These are phyloP conservation scores for Thamnophis sirtalis DNA, from an alignment of 2,113 vertebrate genomes.

Conservation along the genomic window DNA sequence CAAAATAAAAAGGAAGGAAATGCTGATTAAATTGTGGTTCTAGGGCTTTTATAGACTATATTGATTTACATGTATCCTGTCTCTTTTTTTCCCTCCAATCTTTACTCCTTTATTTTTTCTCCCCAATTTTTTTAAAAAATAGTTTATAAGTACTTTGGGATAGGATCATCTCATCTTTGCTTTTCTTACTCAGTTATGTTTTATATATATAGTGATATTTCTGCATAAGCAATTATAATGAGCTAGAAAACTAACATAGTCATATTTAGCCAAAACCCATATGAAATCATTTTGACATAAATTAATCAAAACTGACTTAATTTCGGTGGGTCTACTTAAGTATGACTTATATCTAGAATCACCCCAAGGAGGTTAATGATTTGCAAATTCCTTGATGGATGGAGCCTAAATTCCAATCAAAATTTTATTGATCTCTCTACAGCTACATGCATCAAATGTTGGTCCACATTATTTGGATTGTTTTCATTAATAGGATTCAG, in stretches of 20 bases:
- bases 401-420: background rate
- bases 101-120: background rate
- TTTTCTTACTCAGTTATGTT: conserved; percentile 38
- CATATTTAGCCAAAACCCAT: background rate
- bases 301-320: background rate
- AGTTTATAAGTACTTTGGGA: background rate
- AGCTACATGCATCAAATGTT: background rate
- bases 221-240: background rate
- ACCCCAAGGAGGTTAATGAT: background rate
- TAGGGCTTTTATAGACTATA: background rate
- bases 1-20: background rate
- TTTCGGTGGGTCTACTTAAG: background rate
- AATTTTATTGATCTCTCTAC: background rate
- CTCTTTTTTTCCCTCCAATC: background rate
- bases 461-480: background rate
- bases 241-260: background rate
- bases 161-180: background rate
- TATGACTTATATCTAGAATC: background rate
- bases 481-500: background rate
- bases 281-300: background rate
- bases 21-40: background rate
- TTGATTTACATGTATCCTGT: background rate
- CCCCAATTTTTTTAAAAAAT: background rate
- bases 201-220: background rate
- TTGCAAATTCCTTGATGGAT: background rate